Evolutionary conservation across 2,113 vertebrate species (phyloP).

Genomic region (Corynorhinus townsendii): DNA sequence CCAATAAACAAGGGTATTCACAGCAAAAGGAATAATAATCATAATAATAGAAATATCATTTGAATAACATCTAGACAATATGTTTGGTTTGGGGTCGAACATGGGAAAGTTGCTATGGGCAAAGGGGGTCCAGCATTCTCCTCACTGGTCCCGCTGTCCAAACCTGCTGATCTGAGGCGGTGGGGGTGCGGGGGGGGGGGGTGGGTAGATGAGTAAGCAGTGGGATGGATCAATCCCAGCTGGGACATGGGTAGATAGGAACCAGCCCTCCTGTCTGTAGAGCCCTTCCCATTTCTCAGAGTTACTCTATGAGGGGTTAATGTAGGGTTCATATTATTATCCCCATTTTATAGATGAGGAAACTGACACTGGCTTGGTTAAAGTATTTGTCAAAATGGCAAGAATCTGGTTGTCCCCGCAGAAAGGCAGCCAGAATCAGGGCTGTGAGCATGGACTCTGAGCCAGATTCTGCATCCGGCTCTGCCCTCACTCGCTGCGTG

Average conservation of each 20-base stretch:
- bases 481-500: background rate
- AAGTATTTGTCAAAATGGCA: background rate
- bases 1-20: background rate
- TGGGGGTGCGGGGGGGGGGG: background rate
- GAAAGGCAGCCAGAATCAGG: background rate
- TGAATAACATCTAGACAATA: background rate
- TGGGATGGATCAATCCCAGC: background rate
- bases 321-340: background rate
- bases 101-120: background rate
- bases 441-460: background rate
- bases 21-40: background rate
- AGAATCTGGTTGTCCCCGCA: background rate
- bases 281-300: background rate
- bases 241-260: background rate
- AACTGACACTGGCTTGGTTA: background rate
- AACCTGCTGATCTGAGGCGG: background rate
- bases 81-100: background rate
- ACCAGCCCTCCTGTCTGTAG: background rate
- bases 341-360: background rate
- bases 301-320: background rate
- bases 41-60: background rate
- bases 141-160: background rate
- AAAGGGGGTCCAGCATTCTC: background rate
- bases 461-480: background rate
- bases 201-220: background rate